Conservation (phyloP, 2,113 vertebrate genomes). For the Nycticryphes semicollaris region DNA sequence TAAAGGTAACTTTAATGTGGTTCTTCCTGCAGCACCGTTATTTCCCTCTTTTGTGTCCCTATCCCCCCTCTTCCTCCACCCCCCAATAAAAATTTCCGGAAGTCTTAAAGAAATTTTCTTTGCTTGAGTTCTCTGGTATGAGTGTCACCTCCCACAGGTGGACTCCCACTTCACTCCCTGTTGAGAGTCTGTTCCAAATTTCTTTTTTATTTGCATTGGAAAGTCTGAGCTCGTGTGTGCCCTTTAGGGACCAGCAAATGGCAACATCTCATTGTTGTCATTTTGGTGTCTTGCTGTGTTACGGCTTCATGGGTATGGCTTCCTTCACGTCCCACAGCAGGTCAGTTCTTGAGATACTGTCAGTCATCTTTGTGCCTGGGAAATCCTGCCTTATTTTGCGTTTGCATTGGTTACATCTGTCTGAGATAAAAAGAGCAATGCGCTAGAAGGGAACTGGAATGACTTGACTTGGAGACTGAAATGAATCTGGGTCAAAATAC, state of each 20-base stretch:
- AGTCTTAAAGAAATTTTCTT: background rate
- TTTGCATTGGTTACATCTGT: background rate
- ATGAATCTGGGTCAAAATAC: background rate
- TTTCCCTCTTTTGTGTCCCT: background rate
- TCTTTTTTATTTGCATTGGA: background rate
- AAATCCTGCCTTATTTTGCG: background rate
- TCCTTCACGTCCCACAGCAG: background rate
- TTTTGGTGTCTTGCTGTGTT: background rate
- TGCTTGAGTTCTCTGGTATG: background rate
- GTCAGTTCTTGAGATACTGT: background rate
- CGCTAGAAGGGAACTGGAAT: background rate
- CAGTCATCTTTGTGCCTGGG: background rate
- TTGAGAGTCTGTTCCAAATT: fast-evolving
- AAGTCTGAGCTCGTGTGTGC: background rate
- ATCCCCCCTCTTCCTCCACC: fast-evolving
- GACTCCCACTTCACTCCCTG: background rate
- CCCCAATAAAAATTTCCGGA: fast-evolving
- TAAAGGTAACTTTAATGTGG: conserved; percentile 80
- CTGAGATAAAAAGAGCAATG: too few species aligned
- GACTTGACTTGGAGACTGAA: background rate
- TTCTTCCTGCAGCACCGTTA: background rate
- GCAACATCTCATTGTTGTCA: background rate
- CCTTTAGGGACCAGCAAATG: background rate
- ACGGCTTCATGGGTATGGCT: background rate
- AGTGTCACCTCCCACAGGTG: background rate